Evolutionary conservation across 2,888 invertebrate genomes (phyloP).

Genomic region (Drymonia ruficornis): DNA sequence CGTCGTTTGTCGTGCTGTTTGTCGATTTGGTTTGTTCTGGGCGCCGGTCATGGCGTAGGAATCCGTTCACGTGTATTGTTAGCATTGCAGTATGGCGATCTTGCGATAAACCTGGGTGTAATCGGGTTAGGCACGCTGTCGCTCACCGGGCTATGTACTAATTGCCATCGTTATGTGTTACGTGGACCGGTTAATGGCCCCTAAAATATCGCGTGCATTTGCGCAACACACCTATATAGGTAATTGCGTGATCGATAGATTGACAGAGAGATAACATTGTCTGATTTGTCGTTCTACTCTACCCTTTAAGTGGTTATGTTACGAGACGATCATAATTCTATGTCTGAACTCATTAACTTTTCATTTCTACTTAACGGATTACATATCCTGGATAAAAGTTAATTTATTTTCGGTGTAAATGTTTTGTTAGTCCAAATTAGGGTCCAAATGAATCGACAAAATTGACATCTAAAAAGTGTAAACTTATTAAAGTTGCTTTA

Average conservation of each 20-base stretch:
- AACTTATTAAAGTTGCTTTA: too few relatives aligned
- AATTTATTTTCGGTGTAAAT: neutral
- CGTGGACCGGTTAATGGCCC: conserved; percentile 65
- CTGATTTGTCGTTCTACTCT: conserved; percentile 45
- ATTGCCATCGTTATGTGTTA: conserved; percentile 74
- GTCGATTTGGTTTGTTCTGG: conserved; percentile 61
- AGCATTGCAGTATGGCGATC: conserved; percentile 53
- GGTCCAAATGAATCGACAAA: too few relatives aligned
- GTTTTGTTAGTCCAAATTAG: too few relatives aligned
- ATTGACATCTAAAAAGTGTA: too few relatives aligned
- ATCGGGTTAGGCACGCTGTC: conserved; percentile 79
- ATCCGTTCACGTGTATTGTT: conserved; percentile 70
- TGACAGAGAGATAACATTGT: conserved; percentile 68
- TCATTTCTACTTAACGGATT: neutral
- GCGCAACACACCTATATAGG: conserved; percentile 52
- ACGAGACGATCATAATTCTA: conserved; percentile 18
- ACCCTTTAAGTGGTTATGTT: conserved; percentile 39
- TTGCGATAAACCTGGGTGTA: conserved; percentile 69
- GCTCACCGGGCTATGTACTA: conserved; percentile 75
- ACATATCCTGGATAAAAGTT: neutral
- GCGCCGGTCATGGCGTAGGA: conserved; percentile 64
- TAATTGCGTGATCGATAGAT: conserved; percentile 68
- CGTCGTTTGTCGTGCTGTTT: conserved; percentile 47
- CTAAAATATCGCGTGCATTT: conserved; percentile 69
- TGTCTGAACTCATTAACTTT: neutral